Conservation (phyloP, 2,113 vertebrate genomes). For the Vireo altiloquus region DNA sequence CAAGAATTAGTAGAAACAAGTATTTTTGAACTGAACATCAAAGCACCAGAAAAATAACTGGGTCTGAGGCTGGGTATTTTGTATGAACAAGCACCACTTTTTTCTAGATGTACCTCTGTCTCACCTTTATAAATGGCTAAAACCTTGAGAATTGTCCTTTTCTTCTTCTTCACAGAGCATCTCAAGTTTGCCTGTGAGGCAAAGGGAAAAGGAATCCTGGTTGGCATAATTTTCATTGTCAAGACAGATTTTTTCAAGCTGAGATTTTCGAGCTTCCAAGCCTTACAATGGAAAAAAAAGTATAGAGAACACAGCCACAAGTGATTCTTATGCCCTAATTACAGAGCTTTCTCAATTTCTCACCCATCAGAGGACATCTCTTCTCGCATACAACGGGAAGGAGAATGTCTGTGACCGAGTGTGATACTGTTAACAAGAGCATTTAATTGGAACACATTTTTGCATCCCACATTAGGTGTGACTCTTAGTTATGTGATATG, state of each 20-base stretch:
- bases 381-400: neutral
- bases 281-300: neutral
- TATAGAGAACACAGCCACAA: neutral
- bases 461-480: neutral
- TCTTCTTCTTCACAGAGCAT: neutral
- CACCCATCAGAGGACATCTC: neutral
- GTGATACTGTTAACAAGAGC: slow-evolving; percentile 11
- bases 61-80: neutral
- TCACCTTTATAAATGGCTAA: neutral
- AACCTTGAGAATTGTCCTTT: neutral
- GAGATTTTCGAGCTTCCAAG: neutral
- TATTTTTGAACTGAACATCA: neutral
- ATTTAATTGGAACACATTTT: slow-evolving; percentile 46
- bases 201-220: neutral
- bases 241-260: neutral
- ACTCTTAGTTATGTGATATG: neutral
- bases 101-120: neutral
- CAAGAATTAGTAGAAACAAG: neutral
- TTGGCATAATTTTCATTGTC: neutral
- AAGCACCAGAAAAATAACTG: neutral
- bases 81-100: neutral
- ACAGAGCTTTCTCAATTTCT: slow-evolving; percentile 4
- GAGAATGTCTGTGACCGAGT: neutral
- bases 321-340: neutral
- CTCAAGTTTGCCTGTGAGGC: neutral